Conservation (phyloP, 2,113 vertebrate genomes). For the Neodon shergylaensis region DNA sequence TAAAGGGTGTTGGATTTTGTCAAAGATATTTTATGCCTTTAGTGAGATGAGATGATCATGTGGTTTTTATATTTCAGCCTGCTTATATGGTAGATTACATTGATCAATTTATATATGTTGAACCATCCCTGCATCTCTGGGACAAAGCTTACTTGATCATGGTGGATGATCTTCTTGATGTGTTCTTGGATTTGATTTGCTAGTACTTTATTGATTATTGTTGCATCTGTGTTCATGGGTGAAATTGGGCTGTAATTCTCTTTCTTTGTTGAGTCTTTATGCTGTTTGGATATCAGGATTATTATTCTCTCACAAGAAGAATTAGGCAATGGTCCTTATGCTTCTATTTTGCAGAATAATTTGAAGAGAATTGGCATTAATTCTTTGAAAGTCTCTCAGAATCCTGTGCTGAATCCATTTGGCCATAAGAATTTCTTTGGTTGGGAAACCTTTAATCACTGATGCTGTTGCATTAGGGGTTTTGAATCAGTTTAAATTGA, state of each 20-base stretch:
- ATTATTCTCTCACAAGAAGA: not conserved
- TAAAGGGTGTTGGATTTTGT: not conserved
- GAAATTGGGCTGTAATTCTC: not conserved
- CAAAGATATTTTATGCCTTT: not conserved
- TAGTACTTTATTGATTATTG: not conserved
- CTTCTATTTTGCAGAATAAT: not conserved
- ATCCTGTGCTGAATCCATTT: not conserved
- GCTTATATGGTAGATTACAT: not conserved
- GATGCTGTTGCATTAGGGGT: not conserved
- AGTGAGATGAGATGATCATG: not conserved
- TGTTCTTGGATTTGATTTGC: not conserved
- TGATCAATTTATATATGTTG: not conserved
- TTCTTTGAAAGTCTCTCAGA: not conserved
- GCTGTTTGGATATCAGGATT: not conserved
- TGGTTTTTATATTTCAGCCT: not conserved
- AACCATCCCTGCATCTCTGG: not conserved
- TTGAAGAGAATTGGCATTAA: not conserved
- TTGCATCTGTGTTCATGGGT: not conserved
- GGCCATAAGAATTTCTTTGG: not conserved
- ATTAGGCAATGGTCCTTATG: not conserved
- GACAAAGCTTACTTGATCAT: not conserved
- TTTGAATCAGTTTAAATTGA: not conserved
- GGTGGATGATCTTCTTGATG: not conserved
- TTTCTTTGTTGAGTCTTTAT: not conserved
- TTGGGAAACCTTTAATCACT: not conserved